These are phyloP conservation scores for Rhopalosiphum padi DNA, from an alignment of 1,140 invertebrate genomes.

Conservation along the genomic window DNA sequence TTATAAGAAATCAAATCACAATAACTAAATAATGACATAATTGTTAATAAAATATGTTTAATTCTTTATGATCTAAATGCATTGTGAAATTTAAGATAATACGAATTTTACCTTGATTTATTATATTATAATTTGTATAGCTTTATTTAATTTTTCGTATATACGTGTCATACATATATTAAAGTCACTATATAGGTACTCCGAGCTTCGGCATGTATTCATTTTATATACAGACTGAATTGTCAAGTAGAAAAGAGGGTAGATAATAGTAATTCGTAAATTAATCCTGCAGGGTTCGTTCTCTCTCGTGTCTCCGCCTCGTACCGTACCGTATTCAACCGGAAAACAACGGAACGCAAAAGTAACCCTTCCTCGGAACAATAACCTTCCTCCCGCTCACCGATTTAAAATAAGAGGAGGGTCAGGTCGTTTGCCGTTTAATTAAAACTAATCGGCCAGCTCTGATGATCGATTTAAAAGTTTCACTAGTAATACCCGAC, in stretches of 20 bases:
- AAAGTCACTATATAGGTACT: not conserved
- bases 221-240: constrained; percentile 24
- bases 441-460: constrained; percentile 57
- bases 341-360: constrained; percentile 54
- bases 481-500: constrained; percentile 45
- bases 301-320: not conserved
- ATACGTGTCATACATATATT: not conserved
- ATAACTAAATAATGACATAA: not conserved
- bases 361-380: constrained; percentile 50
- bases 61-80: not conserved
- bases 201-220: not conserved
- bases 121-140: not conserved
- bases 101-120: not conserved
- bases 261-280: constrained; percentile 55
- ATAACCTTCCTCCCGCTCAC: not conserved
- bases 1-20: not conserved
- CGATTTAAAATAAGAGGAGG: not conserved
- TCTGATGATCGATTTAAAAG: constrained; percentile 58
- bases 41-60: not conserved
- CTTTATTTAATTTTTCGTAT: not conserved
- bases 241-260: constrained; percentile 21
- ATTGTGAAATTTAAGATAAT: not conserved
- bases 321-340: constrained; percentile 11
- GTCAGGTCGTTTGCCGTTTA: constrained; percentile 56
- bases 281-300: constrained; percentile 50